Conservation (phyloP, 2,888 invertebrate species). For the Parnassius smintheus region DNA sequence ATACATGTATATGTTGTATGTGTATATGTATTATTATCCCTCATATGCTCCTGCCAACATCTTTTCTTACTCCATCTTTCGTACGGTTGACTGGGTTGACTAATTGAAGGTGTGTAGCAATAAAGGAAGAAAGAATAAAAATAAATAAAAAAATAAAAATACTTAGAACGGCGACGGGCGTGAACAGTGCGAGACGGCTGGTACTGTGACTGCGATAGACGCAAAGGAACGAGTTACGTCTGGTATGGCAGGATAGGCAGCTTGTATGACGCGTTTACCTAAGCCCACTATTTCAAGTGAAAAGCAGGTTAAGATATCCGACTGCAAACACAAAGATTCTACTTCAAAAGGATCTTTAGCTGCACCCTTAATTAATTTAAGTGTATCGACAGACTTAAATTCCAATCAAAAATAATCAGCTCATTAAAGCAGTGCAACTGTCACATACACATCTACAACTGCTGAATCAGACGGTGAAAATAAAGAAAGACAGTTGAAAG, state of each 20-base stretch:
- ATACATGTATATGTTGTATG: too few species aligned
- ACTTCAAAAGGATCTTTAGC: constrained; percentile 65
- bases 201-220: too few species aligned
- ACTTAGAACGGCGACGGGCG: too few species aligned
- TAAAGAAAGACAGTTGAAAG: constrained; percentile 78
- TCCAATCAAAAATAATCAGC: constrained; percentile 83
- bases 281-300: constrained; percentile 87
- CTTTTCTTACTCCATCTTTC: too few species aligned
- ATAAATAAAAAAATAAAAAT: too few species aligned
- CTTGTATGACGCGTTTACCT: constrained; percentile 91
- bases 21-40: too few species aligned
- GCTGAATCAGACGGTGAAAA: constrained; percentile 72
- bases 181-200: too few species aligned
- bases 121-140: too few species aligned
- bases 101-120: too few species aligned
- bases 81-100: too few species aligned
- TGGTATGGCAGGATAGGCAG: constrained; percentile 93
- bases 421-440: constrained; percentile 80
- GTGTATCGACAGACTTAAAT: constrained; percentile 80
- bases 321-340: constrained; percentile 62
- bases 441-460: constrained; percentile 81
- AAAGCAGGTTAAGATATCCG: constrained; percentile 84
- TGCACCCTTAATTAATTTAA: constrained; percentile 63
- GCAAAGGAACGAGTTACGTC: constrained; percentile 62
- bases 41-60: too few species aligned